Percentiles rank a stretch among this genome's conserved stretches.
Evolutionary conservation across 2,888 invertebrate genomes (phyloP).

Genomic region (Cerastis leucographa): DNA sequence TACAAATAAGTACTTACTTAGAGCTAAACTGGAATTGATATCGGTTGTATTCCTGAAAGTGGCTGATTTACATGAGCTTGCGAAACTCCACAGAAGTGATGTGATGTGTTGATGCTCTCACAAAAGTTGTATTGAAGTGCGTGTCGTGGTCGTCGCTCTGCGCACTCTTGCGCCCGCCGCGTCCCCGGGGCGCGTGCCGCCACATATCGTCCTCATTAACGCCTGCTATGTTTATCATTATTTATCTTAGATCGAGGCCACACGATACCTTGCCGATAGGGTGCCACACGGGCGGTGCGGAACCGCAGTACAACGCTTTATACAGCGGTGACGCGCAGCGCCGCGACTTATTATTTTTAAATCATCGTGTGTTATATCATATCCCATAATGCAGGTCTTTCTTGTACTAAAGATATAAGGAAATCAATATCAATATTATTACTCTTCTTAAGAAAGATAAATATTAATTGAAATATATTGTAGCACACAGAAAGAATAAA

Average conservation of each 20-base stretch:
- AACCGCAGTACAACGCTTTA: background rate
- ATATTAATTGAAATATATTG: no score
- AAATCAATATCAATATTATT: background rate
- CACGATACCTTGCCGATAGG: background rate
- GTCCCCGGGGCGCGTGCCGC: no score
- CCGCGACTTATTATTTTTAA: no score
- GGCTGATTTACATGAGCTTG: background rate
- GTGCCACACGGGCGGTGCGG: background rate
- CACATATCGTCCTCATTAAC: slow-evolving; percentile 70
- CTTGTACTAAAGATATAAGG: background rate
- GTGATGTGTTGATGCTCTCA: slow-evolving; percentile 2
- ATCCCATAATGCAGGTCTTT: background rate
- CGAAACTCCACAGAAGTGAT: background rate
- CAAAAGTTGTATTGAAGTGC: slow-evolving; percentile 3
- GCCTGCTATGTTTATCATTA: slow-evolving; percentile 60
- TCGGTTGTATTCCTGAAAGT: background rate
- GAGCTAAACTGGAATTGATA: background rate
- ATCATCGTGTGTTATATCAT: background rate
- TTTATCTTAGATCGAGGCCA: slow-evolving; percentile 48
- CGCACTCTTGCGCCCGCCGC: background rate
- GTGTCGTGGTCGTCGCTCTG: slow-evolving; percentile 19
- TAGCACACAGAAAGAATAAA: no score
- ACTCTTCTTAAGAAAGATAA: no score
- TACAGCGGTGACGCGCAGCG: no score
- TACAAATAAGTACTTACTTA: background rate